These are phyloP conservation scores for Batillaria attramentaria DNA, from an alignment of 1,140 invertebrate genomes.

Conservation along the genomic window DNA sequence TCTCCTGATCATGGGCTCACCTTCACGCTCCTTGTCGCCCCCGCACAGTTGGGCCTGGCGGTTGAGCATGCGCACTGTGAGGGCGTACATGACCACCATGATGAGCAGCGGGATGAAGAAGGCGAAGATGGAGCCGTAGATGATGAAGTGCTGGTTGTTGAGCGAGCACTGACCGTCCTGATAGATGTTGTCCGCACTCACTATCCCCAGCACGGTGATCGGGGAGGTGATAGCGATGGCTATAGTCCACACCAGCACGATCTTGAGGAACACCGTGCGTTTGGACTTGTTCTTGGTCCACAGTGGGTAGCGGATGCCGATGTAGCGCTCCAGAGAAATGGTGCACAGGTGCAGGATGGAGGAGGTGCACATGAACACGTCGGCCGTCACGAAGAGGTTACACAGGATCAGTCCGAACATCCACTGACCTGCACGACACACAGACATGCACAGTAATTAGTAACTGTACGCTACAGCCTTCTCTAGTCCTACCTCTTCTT, in stretches of 20 bases:
- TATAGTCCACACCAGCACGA: constrained; percentile 91
- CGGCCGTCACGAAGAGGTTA: constrained; percentile 93
- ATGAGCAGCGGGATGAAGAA: constrained; percentile 96
- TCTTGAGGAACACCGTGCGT: constrained; percentile 86
- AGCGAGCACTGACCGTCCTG: constrained; percentile 79
- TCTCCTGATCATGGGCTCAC: constrained; percentile 59
- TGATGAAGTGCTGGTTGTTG: constrained; percentile 79
- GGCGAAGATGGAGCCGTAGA: constrained; percentile 92
- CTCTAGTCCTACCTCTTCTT: not conserved
- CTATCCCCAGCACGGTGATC: constrained; percentile 87
- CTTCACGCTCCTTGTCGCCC: constrained; percentile 47
- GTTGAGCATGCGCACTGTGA: constrained; percentile 81
- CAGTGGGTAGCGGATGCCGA: constrained; percentile 92
- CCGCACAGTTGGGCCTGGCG: constrained; percentile 59
- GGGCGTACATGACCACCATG: constrained; percentile 93
- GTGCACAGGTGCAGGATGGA: constrained; percentile 83
- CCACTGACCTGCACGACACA: constrained; percentile 85
- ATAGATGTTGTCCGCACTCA: constrained; percentile 71
- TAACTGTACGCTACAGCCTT: too few species aligned
- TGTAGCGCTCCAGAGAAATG: constrained; percentile 76
- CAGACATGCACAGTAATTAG: constrained; percentile 7
- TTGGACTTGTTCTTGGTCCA: constrained; percentile 82
- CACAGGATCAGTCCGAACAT: constrained; percentile 90
- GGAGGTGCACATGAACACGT: constrained; percentile 93
- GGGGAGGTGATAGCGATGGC: constrained; percentile 91